Evolutionary conservation across 2,113 vertebrate genomes (phyloP).

Genomic region (Phocoena sinus): DNA sequence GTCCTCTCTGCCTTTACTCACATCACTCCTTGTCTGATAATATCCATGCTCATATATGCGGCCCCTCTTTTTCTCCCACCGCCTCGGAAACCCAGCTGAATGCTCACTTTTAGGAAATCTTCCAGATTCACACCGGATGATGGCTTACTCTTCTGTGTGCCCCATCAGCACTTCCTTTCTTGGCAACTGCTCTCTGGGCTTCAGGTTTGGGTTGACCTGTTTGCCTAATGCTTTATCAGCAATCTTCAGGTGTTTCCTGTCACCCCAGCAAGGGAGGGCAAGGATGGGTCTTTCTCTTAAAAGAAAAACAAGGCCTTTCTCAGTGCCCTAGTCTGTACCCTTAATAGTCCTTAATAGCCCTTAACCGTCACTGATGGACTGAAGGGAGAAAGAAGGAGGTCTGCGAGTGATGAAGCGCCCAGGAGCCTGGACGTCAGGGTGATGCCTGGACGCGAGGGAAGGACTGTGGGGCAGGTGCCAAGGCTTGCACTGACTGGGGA

Average conservation of each 20-base stretch:
- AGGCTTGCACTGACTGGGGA: neutral
- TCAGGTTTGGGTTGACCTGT: neutral
- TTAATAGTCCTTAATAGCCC: neutral
- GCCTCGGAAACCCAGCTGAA: neutral
- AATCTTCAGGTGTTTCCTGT: conserved; percentile 14
- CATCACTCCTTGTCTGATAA: neutral
- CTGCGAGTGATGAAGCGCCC: neutral
- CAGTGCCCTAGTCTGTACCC: neutral
- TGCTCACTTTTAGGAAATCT: neutral
- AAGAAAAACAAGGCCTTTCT: neutral
- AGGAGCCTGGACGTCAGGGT: neutral
- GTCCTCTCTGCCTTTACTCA: neutral
- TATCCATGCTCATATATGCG: too few relatives aligned
- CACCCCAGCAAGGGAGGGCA: too few relatives aligned
- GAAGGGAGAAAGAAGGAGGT: neutral
- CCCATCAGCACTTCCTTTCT: neutral
- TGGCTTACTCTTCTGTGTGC: neutral
- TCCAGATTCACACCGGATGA: neutral
- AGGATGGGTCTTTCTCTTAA: neutral
- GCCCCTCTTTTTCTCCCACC: neutral
- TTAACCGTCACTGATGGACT: neutral
- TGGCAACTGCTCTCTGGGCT: neutral
- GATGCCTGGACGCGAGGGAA: neutral
- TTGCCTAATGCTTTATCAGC: neutral
- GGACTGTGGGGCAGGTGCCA: neutral